A percentile compares a stretch with the other conserved stretches of the same genome.
phyloP scores from a whole-genome alignment of 1,140 invertebrate genomes.

The Heliothis subflexa region DNA sequence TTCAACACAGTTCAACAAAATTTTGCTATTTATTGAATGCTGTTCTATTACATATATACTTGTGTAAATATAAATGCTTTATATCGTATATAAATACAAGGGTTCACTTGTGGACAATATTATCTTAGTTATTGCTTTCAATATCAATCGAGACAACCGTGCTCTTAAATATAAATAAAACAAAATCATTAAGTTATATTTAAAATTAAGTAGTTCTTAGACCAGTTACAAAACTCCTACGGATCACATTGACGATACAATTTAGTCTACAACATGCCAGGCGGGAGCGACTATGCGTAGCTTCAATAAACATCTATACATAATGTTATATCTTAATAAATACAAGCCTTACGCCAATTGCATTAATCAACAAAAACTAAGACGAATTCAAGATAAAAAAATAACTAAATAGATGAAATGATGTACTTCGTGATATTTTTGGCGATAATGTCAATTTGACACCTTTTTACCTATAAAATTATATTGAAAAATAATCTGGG shows the following conservation, averaged over 20 bases:
- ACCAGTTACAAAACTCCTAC: not conserved
- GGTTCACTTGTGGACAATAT: constrained; percentile 16
- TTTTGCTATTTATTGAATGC: constrained; percentile 10
- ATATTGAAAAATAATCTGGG: not conserved
- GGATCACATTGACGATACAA: not conserved
- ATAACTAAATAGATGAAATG: not conserved
- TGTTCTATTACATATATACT: constrained; percentile 2
- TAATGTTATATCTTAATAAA: not conserved
- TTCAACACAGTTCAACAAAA: constrained; percentile 34
- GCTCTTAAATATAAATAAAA: not conserved
- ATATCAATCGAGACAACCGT: not conserved
- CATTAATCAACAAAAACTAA: not conserved
- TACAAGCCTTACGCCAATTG: not conserved
- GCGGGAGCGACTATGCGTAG: constrained; percentile 2
- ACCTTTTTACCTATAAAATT: not conserved
- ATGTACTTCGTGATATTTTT: not conserved
- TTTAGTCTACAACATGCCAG: not conserved
- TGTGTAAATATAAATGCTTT: constrained; percentile 8
- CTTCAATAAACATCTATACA: not conserved
- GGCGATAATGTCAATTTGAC: no score
- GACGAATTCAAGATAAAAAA: not conserved
- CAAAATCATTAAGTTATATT: not conserved
- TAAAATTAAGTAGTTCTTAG: no score
- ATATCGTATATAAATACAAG: constrained; percentile 5
- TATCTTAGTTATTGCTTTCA: constrained; percentile 10